Percentiles rank a stretch among this genome's conserved stretches.
These are phyloP conservation scores for Zenarchopterus dispar DNA, from an alignment of 2,797 vertebrate species.

Conservation along the genomic window DNA sequence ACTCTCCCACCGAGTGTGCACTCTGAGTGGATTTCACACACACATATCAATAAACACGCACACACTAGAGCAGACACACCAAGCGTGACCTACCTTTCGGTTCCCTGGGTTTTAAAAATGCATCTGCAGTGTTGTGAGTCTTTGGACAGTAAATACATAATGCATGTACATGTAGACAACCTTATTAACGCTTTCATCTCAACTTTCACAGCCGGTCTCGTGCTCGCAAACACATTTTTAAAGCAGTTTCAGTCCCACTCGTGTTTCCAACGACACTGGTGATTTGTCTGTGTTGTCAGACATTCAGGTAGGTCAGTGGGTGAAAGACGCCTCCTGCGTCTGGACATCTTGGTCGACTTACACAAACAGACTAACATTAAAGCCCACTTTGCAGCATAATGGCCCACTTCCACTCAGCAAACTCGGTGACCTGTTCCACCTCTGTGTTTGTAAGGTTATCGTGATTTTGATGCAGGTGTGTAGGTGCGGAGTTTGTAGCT, in stretches of 20 bases:
- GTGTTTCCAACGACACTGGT: neutral
- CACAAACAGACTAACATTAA: conserved; percentile 9
- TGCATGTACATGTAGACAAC: conserved; percentile 47
- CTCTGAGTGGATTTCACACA: conserved; percentile 44
- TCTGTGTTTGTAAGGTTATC: neutral
- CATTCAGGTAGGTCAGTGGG: conserved; percentile 39
- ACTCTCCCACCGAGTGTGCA: conserved; percentile 41
- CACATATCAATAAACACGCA: neutral
- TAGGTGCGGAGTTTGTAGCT: no score
- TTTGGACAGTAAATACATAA: conserved; percentile 51
- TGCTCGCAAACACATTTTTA: neutral
- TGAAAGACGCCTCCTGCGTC: conserved; percentile 16
- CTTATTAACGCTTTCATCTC: conserved; percentile 47
- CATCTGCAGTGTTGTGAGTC: conserved; percentile 26
- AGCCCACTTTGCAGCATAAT: conserved; percentile 20
- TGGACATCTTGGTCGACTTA: conserved; percentile 21
- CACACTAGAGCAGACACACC: conserved; percentile 8
- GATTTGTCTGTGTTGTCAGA: conserved; percentile 12
- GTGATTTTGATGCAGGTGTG: no score
- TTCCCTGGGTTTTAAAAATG: conserved; percentile 50
- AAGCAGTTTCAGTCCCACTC: conserved; percentile 7
- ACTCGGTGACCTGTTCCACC: conserved; percentile 31
- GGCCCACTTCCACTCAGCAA: conserved; percentile 16
- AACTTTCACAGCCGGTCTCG: neutral
- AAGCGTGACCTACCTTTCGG: conserved; percentile 27